Evolutionary conservation across 2,888 invertebrate species (phyloP).

Genomic region (Athripsodes cinereus): DNA sequence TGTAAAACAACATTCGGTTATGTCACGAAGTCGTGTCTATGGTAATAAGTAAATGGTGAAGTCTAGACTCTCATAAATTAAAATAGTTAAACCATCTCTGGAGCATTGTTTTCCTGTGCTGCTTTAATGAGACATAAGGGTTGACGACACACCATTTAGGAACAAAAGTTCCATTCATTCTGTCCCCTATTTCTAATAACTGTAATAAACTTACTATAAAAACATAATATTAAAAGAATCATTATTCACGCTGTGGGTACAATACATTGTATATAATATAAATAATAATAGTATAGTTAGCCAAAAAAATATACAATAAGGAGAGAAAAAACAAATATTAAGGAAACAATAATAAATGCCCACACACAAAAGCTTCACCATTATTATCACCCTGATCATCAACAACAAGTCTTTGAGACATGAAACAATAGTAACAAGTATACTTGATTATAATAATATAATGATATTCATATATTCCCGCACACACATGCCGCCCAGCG

Average conservation of each 20-base stretch:
- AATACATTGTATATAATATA: conserved; percentile 10
- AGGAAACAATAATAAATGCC: conserved; percentile 22
- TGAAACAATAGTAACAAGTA: conserved; percentile 20
- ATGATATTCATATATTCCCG: conserved; percentile 3
- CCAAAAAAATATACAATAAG: conserved; percentile 8
- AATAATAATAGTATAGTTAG: conserved; percentile 20
- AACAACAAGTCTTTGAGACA: conserved; percentile 23
- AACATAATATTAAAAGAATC: conserved; percentile 26
- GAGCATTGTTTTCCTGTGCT: no score
- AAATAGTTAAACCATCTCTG: no score
- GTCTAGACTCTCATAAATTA: no score
- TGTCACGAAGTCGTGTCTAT: no score
- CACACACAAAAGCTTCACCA: conserved; percentile 20
- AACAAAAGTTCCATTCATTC: conserved; percentile 20
- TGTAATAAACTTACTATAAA: conserved; percentile 26
- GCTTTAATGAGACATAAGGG: no score
- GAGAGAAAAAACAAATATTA: neutral
- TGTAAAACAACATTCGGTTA: no score
- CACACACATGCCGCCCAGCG: conserved; percentile 4
- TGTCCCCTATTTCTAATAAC: conserved; percentile 18
- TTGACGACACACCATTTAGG: no score
- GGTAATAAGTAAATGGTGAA: no score
- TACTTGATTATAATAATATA: conserved; percentile 17
- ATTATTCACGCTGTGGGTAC: no score
- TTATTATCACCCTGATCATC: conserved; percentile 23